Percentiles rank a stretch among this genome's conserved stretches.
Evolutionary conservation across 2,113 vertebrate genomes (phyloP).

Genomic region (Ochotona princeps): DNA sequence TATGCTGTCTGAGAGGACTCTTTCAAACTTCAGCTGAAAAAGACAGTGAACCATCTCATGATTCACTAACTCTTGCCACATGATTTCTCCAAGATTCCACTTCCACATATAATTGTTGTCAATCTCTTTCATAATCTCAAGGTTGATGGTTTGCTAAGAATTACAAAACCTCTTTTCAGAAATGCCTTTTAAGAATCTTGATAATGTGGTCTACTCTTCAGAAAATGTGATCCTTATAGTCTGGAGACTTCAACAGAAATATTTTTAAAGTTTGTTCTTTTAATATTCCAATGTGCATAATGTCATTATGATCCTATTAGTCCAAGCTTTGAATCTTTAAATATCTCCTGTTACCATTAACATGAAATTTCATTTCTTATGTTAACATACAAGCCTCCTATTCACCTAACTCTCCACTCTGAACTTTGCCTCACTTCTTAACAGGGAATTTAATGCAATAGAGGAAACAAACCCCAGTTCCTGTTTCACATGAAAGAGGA

Average conservation of each 20-base stretch:
- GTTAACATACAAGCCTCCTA: not conserved
- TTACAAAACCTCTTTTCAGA: not conserved
- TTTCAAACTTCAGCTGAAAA: not conserved
- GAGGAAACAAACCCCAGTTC: no score
- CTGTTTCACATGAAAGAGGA: no score
- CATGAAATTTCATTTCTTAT: constrained; percentile 9
- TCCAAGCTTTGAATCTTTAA: constrained; percentile 2
- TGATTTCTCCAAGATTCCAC: not conserved
- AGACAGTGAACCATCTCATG: not conserved
- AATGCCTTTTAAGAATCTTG: not conserved
- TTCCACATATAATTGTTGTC: not conserved
- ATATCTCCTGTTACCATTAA: not conserved
- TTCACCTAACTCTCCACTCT: not conserved
- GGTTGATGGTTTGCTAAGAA: not conserved
- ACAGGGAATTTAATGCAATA: no score
- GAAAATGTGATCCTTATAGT: not conserved
- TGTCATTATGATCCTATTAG: constrained; percentile 6
- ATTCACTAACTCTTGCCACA: not conserved
- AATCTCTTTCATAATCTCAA: not conserved
- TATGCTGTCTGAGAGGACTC: not conserved
- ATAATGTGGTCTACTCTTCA: not conserved
- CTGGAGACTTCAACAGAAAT: constrained; percentile 24
- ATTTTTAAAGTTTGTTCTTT: constrained; percentile 11
- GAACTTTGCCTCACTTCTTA: not conserved
- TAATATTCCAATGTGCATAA: constrained; percentile 29